phyloP scores from a whole-genome alignment of 2,888 invertebrate genomes.

The Callimorpha dominula region DNA sequence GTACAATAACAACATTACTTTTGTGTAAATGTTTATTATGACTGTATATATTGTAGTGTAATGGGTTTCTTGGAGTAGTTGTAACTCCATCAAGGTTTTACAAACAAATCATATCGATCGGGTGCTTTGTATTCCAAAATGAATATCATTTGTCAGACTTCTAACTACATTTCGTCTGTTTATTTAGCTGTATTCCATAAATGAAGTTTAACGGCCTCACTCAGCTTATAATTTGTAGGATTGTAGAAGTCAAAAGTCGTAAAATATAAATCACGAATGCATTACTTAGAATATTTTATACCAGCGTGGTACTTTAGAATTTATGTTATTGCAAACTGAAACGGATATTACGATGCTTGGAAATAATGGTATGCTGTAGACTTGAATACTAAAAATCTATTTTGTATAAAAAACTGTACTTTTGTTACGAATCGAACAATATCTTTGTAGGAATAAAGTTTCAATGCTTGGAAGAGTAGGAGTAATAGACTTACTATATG shows the following conservation, averaged over 20 bases:
- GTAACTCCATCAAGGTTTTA: too few relatives aligned
- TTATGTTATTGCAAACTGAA: slow-evolving; percentile 3
- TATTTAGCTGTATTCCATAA: not conserved
- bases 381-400: not conserved
- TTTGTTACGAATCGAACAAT: too few relatives aligned
- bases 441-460: too few relatives aligned
- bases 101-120: not conserved
- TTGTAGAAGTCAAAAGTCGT: slow-evolving; percentile 2
- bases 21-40: too few relatives aligned
- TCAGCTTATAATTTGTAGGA: not conserved
- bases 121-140: not conserved
- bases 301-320: not conserved
- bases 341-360: slow-evolving; percentile 2
- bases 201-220: not conserved
- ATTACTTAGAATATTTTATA: slow-evolving; percentile 14
- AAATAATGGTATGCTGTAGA: not conserved
- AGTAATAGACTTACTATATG: too few relatives aligned
- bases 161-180: not conserved
- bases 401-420: not conserved
- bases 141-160: not conserved
- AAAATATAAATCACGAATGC: slow-evolving; percentile 11
- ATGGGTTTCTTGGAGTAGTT: too few relatives aligned
- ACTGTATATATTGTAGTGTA: too few relatives aligned
- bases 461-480: too few relatives aligned
- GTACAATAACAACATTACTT: too few relatives aligned